A percentile compares a stretch with the other conserved stretches of the same genome.
These are phyloP conservation scores for Conus betulinus DNA, from an alignment of 1,140 invertebrate genomes.

Conservation along the genomic window DNA sequence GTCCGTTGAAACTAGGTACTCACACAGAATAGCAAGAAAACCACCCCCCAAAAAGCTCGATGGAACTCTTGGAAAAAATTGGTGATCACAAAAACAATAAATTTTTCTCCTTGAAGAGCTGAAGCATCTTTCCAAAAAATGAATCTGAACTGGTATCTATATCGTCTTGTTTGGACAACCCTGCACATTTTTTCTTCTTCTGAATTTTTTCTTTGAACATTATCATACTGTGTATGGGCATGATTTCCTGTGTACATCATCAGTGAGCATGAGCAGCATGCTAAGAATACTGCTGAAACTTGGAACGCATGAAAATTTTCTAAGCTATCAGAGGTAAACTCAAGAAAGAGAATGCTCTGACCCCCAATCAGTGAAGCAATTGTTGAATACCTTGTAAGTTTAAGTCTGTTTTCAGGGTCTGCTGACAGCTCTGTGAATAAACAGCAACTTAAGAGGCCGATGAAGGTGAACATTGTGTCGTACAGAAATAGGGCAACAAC, in stretches of 20 bases:
- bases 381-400: conserved; percentile 47
- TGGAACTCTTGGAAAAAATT: conserved; percentile 68
- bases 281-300: conserved; percentile 57
- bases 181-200: background rate
- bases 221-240: conserved; percentile 65
- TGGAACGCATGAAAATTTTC: conserved; percentile 72
- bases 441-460: conserved; percentile 72
- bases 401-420: conserved; percentile 60
- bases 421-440: conserved; percentile 72
- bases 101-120: conserved; percentile 58
- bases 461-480: conserved; percentile 76
- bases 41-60: conserved; percentile 54
- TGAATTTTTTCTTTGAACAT: background rate
- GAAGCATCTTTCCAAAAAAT: conserved; percentile 49
- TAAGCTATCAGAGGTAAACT: conserved; percentile 63
- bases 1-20: conserved; percentile 54
- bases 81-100: conserved; percentile 60
- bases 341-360: conserved; percentile 55
- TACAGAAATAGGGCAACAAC: conserved; percentile 75
- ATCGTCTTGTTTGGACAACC: too few relatives aligned
- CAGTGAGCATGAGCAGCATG: conserved; percentile 57
- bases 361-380: conserved; percentile 66
- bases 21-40: conserved; percentile 62
- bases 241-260: conserved; percentile 65
- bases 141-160: conserved; percentile 22